Evolutionary conservation across 2,888 invertebrate species (phyloP), one percentile per base, ranked within the genome.

Genomic region (Actias luna): DNA sequence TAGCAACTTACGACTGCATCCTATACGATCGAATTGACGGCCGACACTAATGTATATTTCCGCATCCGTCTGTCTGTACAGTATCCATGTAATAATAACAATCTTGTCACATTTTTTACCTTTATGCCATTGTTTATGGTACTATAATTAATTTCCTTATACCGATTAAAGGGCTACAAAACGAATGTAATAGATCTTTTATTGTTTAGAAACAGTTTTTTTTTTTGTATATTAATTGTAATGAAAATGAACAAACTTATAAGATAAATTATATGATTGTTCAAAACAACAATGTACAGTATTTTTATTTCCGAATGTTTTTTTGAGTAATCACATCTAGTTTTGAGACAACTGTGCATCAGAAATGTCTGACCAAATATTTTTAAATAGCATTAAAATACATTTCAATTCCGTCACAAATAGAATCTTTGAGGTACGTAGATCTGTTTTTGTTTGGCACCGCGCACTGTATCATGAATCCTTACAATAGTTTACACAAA

Each of bases 61-160:
- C 80, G 80, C 74, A 79, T 82, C 80, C 80, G 79, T 75, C 74
- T 76, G 79, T 75, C 74, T 76, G 66, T 63, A 68, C 22, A 50
- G 18, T 50, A 59, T 60, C 58, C 64, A 66, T 64, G 59, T 58
- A 61, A 63, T 68, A 65, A 64, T 63, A 71, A 64, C 61, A 65
- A 63, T 33, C 35, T 67, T 65, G 63, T 55, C 63, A 59, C 59
- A 63, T 64, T 67, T 70, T 67, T 66, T 67, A 55, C 39, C 62
- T 70, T 69, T 50, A 50, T 50, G 46, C 25, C 25, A 50, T 50
- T 50, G 46, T 50, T 50, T 70, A 73, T 68, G 65, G 65, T 62
- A 50, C 63, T 64, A 64, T 70, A 66, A 69, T 71, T 65, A 67
- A 72, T 70, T 77, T 77, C 77, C 77, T 73, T 59, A 61, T 74